Base-by-base conservation (phyloP, 2,888 invertebrate species). In the Dyspetes luteomarginatus region DNA sequence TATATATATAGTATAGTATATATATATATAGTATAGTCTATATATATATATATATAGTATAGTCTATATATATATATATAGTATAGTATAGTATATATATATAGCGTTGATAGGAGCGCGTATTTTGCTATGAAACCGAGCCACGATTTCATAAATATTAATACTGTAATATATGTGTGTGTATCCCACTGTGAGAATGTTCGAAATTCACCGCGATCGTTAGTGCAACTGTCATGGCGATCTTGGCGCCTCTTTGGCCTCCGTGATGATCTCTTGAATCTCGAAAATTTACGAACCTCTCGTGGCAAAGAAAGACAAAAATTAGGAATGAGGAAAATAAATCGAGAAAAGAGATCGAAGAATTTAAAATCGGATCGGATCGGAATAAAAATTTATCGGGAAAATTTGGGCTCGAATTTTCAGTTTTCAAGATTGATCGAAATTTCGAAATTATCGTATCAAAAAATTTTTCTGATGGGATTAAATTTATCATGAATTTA, bases 91-190 rank as follows among this genome's bases (percentile, higher is more conserved):
- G 30, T 9, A 9, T 9, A 17, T 30, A 9, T 22, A 28, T 45
- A n/a, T 45, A 19, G 7, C 36, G 12, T 12, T 36, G 36, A 36
- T 36, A 36, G 36, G 12, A 36, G 36, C 7, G 4, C 36, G 43
- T 48, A 36, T 19, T 3, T 41, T 56, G 43, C 43, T 48, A n/a
- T 19, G 17, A 36, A 15, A 4, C 17, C 52, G 71, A 69, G 58
- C 26, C 62, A 72, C 82, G 81, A 84, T 83, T 85, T 82, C 84
- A 86, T 85, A 83, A 84, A 84, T 85, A 84, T 82, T 82, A 74
- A 85, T 86, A 79, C 84, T 81, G 81, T 83, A 82, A 78, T 82
- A n/a, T n/a, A 83, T 84, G 67, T 4, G 17, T 30, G 36, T 15
- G n/a, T 30, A 19, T 72, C 73, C 75, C 9, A 69, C 82, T 62